Conservation (phyloP, 2,113 vertebrate species). For the Todiramphus chloris region DNA sequence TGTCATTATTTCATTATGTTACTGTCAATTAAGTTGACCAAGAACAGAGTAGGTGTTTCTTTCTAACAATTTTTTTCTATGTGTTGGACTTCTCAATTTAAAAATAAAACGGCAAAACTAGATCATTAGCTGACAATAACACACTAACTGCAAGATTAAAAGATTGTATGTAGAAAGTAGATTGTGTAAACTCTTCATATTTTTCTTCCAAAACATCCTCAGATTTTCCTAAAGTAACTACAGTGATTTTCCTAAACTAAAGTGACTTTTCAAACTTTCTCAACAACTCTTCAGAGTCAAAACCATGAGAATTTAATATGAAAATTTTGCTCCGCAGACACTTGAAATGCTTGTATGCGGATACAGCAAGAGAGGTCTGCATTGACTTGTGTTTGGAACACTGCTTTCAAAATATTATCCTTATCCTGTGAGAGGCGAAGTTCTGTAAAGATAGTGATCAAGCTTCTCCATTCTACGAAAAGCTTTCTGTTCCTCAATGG, state of each 20-base stretch:
- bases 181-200: background rate
- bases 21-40: background rate
- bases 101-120: background rate
- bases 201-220: background rate
- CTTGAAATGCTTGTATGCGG: background rate
- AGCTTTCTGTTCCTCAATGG: background rate
- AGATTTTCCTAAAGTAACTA: background rate
- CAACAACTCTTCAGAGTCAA: background rate
- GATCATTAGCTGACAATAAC: background rate
- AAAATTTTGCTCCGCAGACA: background rate
- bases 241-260: too few species aligned
- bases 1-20: background rate
- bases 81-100: background rate
- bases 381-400: background rate
- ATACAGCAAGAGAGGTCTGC: background rate
- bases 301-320: background rate
- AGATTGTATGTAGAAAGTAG: background rate
- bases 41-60: background rate
- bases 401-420: background rate
- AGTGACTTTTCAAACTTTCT: background rate
- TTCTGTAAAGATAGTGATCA: too few species aligned
- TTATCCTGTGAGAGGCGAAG: background rate
- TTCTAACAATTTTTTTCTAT: background rate
- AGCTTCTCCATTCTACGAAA: background rate
- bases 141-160: background rate